Evolutionary conservation across 2,888 invertebrate genomes (phyloP).

Genomic region (Thereva unica): DNA sequence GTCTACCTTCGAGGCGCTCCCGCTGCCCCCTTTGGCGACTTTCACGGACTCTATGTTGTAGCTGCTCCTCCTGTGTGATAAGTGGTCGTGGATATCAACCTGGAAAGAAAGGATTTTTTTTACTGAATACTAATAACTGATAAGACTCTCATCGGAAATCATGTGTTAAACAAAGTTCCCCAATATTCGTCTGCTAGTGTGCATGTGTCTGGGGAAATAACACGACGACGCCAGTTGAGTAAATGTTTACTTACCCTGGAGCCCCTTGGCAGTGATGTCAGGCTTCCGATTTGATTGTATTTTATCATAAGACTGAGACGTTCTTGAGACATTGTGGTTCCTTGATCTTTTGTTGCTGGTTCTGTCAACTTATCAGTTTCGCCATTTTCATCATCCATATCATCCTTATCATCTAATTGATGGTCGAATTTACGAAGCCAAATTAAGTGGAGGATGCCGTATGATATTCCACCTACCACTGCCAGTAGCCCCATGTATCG

Average conservation of each 20-base stretch:
- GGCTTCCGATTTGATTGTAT: conserved; percentile 75
- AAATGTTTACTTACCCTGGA: conserved; percentile 61
- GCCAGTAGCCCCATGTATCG: conserved; percentile 77
- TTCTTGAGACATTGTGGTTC: conserved; percentile 73
- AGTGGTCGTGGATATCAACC: conserved; percentile 58
- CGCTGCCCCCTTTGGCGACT: conserved; percentile 52
- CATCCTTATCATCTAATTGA: conserved; percentile 51
- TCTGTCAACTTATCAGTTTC: conserved; percentile 70
- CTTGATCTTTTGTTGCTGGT: conserved; percentile 69
- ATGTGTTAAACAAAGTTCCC: no score
- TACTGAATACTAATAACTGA: no score
- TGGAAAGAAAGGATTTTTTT: conserved; percentile 41
- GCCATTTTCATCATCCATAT: conserved; percentile 60
- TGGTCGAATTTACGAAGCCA: conserved; percentile 70
- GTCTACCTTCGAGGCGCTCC: conserved; percentile 64
- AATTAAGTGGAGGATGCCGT: conserved; percentile 71
- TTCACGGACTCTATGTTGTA: conserved; percentile 57
- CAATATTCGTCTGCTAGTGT: no score
- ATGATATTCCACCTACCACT: conserved; percentile 71
- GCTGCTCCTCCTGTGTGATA: conserved; percentile 57
- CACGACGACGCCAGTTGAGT: conserved; percentile 19
- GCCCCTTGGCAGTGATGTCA: conserved; percentile 71
- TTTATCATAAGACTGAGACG: conserved; percentile 74
- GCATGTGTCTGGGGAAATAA: neutral
- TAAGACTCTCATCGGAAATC: no score